phyloP scores from a whole-genome alignment of 2,113 vertebrate genomes.

The Miniopterus natalensis region DNA sequence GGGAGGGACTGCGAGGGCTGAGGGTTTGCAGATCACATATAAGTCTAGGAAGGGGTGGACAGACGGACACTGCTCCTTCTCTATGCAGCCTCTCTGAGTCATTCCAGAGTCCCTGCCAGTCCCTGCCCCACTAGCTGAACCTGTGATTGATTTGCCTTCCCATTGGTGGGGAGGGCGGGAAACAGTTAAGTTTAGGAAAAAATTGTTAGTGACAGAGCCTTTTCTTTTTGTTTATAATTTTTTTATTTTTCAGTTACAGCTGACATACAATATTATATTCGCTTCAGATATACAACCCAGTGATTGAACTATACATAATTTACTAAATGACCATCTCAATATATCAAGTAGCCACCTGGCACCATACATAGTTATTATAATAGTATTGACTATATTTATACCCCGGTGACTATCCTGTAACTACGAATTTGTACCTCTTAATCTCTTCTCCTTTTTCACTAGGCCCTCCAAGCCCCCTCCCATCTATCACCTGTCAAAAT shows the following conservation, averaged over 20 bases:
- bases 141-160: not conserved
- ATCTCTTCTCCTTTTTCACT: not conserved
- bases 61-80: not conserved
- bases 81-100: too few relatives aligned
- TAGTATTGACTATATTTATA: not conserved
- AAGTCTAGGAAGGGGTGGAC: not conserved
- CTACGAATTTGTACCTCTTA: not conserved
- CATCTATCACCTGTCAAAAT: not conserved
- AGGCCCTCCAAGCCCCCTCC: not conserved
- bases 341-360: not conserved
- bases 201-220: not conserved
- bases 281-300: not conserved
- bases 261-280: not conserved
- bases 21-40: not conserved
- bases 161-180: not conserved
- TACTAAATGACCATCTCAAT: not conserved
- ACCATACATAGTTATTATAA: not conserved
- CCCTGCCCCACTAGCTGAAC: not conserved
- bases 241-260: not conserved
- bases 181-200: not conserved
- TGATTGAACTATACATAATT: not conserved
- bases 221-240: not conserved
- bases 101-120: not conserved
- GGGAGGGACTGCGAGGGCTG: not conserved
- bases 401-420: not conserved